Base-by-base conservation (phyloP, 2,888 invertebrate genomes). In the Nematopogon swammerdamellus region DNA sequence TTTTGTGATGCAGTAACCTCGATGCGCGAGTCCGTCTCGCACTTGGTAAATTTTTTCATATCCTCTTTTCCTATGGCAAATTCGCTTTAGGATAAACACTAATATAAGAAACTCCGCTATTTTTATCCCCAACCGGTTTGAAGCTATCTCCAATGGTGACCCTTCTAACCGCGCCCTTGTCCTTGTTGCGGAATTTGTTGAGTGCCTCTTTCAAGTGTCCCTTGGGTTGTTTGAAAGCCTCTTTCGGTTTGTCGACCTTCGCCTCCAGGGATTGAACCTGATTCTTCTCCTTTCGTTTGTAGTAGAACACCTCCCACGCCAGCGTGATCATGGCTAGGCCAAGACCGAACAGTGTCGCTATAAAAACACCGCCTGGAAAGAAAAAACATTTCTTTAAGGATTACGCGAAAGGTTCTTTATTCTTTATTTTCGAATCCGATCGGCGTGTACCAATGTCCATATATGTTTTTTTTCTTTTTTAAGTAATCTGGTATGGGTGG, bases 301-400 rank as follows among this genome's bases (percentile, higher is more conserved):
- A 91, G 60, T 91, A 92, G 51, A 91, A 76, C 0, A 95, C 89
- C 68, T 95, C 95, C 59, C 87, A 86, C 0, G 85, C 88, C 17
- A 95, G 67, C 0, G 93, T 92, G 1, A 92, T 65, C 89, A 95
- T 91, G 0, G 95, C 94, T 48, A 95, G 63, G 0, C 88, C 88
- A 2, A 95, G 68, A 0, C 95, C 95, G 62, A 92, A 90, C 0
- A 94, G 71, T 0, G 94, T 94, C 0, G 94, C 94, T 55, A 95
- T 94, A 62, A 95, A 95, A 0, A 95, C 94, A 0, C 95, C 95
- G 47, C 92, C 91, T 90, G 64, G 10, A 63, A 67, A 47, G 45
- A 52, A 25, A 25, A 25, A 6, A 25, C 25, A 25, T 25, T 4
- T 8, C 25, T 6, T 25, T 8, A 25, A 25, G 4, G 8, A 25